Evolutionary conservation across 2,888 invertebrate genomes (phyloP).

Genomic region (Melangyna quadrimaculata): DNA sequence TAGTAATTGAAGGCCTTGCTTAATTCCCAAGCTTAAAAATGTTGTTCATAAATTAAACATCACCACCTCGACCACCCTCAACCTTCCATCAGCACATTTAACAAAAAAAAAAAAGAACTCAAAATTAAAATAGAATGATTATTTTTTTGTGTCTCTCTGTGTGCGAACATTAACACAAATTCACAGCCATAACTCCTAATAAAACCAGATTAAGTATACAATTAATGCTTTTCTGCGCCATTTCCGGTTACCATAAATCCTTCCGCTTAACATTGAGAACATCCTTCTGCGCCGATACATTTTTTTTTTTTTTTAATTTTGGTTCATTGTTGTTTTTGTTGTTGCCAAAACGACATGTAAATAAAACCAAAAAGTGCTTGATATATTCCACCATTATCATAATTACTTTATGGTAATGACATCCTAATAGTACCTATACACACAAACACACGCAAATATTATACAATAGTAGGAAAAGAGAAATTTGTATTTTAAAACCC

Average conservation of each 20-base stretch:
- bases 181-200: constrained; percentile 53
- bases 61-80: background rate
- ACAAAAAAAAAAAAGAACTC: background rate
- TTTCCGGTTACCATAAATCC: constrained; percentile 64
- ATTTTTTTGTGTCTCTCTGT: background rate
- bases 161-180: constrained; percentile 46
- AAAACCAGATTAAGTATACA: constrained; percentile 65
- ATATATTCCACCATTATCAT: constrained; percentile 70
- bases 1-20: no score
- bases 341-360: constrained; percentile 44
- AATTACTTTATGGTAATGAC: constrained; percentile 71
- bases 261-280: constrained; percentile 29
- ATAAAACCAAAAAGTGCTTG: constrained; percentile 68
- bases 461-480: background rate
- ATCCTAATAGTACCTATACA: constrained; percentile 49
- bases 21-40: background rate
- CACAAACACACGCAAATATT: background rate
- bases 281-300: constrained; percentile 25
- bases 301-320: background rate
- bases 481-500: constrained; percentile 25
- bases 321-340: background rate
- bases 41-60: background rate
- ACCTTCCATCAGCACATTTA: no score
- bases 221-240: constrained; percentile 61
- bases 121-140: background rate